Conservation (phyloP, 2,797 vertebrate species). For the Rhabdomys pumilio region DNA sequence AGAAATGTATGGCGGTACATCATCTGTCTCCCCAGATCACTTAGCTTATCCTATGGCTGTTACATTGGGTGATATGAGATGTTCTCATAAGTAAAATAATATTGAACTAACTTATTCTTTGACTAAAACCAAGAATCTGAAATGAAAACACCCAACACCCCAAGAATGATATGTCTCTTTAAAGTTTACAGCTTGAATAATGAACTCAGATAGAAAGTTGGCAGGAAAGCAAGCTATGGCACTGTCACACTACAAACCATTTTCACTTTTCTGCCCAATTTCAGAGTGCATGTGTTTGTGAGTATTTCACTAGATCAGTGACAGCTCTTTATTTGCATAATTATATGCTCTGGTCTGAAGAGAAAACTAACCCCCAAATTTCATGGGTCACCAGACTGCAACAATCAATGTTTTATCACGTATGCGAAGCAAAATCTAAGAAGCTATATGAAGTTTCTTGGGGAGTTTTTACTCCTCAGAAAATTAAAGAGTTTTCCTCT, state of each 20-base stretch:
- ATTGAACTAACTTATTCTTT: constrained; percentile 76
- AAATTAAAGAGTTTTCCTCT: constrained; percentile 90
- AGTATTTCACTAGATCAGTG: constrained; percentile 97
- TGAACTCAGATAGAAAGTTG: constrained; percentile 87
- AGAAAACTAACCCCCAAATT: constrained; percentile 99
- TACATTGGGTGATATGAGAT: constrained; percentile 71
- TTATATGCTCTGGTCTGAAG: constrained; percentile 99
- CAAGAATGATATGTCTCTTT: constrained; percentile 84
- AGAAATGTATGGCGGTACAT: constrained; percentile 61
- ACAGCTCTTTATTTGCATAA: constrained; percentile 99
- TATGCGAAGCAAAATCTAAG: constrained; percentile 95
- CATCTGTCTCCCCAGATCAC: constrained; percentile 67
- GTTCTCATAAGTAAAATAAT: constrained; percentile 76
- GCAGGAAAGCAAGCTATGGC: constrained; percentile 85
- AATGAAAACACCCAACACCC: constrained; percentile 80
- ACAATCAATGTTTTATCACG: constrained; percentile 99
- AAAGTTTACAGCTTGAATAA: constrained; percentile 86
- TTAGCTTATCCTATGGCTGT: constrained; percentile 69
- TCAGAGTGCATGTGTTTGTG: constrained; percentile 91
- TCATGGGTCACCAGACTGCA: constrained; percentile 99
- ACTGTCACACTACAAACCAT: constrained; percentile 86
- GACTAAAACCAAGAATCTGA: constrained; percentile 86
- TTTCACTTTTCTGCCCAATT: constrained; percentile 90
- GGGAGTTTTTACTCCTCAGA: constrained; percentile 91
- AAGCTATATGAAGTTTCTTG: constrained; percentile 95